Evolutionary conservation across 1,140 invertebrate genomes (phyloP).

Genomic region (Piezodorus guildinii): DNA sequence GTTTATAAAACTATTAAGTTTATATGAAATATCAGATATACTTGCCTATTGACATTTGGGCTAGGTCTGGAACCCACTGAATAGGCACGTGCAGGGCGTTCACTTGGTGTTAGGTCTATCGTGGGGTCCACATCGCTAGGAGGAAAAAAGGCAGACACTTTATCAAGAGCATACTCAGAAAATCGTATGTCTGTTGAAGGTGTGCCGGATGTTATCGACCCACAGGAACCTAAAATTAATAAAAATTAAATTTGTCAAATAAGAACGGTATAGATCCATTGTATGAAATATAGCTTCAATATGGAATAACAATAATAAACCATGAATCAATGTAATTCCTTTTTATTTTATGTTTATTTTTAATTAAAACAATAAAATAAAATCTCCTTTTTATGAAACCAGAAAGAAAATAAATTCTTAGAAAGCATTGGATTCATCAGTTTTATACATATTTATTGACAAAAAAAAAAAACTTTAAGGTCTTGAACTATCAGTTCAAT

Average conservation of each 20-base stretch:
- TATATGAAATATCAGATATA: neutral
- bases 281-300: no score
- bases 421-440: no score
- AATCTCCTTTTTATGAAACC: neutral
- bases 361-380: no score
- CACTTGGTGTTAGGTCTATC: conserved; percentile 36
- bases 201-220: conserved; percentile 61
- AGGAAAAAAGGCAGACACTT: conserved; percentile 49
- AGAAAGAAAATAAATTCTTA: neutral
- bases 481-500: no score
- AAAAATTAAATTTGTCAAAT: neutral
- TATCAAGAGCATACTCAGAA: conserved; percentile 52
- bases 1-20: no score
- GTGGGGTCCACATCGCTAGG: conserved; percentile 40
- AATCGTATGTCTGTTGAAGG: conserved; percentile 48
- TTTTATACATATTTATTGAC: no score
- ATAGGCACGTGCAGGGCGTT: conserved; percentile 63
- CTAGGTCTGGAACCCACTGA: conserved; percentile 67
- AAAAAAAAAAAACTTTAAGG: no score
- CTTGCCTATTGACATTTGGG: conserved; percentile 16
- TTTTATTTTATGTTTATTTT: no score
- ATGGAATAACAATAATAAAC: neutral
- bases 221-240: conserved; percentile 41
- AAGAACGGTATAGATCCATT: no score
- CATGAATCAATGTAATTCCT: no score